Conservation (phyloP, 1,140 invertebrate genomes). For the Drosophila bocqueti region DNA sequence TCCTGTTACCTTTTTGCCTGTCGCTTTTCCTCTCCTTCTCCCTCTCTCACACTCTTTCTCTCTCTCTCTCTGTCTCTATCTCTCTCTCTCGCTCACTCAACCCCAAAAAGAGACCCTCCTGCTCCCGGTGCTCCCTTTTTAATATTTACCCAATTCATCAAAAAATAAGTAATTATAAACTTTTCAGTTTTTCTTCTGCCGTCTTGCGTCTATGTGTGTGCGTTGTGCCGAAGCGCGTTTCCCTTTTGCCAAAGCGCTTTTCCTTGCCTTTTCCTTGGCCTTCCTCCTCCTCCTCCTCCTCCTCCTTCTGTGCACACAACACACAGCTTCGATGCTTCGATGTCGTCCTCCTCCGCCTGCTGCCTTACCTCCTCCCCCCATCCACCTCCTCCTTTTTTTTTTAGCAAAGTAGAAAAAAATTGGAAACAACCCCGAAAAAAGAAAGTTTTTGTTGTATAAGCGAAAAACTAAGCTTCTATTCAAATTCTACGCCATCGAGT, state of each 20-base stretch:
- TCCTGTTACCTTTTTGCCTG: conserved; percentile 63
- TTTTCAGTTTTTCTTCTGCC: conserved; percentile 82
- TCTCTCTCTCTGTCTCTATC: neutral
- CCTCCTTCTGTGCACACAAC: conserved; percentile 20
- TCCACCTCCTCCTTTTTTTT: neutral
- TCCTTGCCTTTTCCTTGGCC: conserved; percentile 68
- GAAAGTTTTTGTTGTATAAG: conserved; percentile 84
- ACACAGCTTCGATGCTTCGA: conserved; percentile 49
- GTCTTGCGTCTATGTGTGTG: conserved; percentile 63
- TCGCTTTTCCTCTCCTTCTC: neutral
- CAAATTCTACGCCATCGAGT: conserved; percentile 84
- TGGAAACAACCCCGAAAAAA: conserved; percentile 84
- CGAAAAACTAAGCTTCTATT: conserved; percentile 84
- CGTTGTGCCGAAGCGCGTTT: conserved; percentile 44
- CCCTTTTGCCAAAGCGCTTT: conserved; percentile 77
- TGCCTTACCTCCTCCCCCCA: neutral
- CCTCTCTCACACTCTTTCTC: neutral
- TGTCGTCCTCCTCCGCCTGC: conserved; percentile 22
- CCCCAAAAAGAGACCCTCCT: neutral
- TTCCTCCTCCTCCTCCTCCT: conserved; percentile 67
- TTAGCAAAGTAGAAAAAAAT: conserved; percentile 68
- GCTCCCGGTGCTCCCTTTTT: conserved; percentile 50
- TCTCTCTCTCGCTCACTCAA: neutral
- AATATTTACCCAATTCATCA: conserved; percentile 85
- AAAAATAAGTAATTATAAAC: conserved; percentile 85